A percentile compares a stretch with the other conserved stretches of the same genome.
These are phyloP conservation scores for Frankliniella intonsa DNA, from an alignment of 2,888 invertebrate genomes.

Conservation along the genomic window DNA sequence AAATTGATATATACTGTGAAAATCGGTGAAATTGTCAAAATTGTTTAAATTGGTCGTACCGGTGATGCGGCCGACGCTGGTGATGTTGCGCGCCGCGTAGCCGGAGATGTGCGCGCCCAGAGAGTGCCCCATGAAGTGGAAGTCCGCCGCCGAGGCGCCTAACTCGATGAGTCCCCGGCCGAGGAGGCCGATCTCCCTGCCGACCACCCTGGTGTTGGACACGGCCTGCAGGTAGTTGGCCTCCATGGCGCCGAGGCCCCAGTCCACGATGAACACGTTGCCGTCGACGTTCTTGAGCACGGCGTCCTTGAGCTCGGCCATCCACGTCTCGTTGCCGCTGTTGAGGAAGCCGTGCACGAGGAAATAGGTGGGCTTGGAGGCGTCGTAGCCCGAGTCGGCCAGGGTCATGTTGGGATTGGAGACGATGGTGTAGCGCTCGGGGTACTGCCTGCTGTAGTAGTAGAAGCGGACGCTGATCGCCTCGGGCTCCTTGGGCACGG, in stretches of 20 bases:
- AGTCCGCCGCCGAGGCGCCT: slow-evolving; percentile 45
- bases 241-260: slow-evolving; percentile 58
- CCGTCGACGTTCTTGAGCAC: slow-evolving; percentile 56
- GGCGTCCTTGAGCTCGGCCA: slow-evolving; percentile 55
- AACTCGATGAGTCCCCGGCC: slow-evolving; percentile 48
- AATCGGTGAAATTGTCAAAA: too few relatives aligned
- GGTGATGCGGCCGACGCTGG: slow-evolving; percentile 51
- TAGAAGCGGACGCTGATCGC: slow-evolving; percentile 44
- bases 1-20: too few relatives aligned
- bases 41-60: slow-evolving; percentile 45
- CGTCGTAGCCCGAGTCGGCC: slow-evolving; percentile 55
- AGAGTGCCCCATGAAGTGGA: slow-evolving; percentile 60
- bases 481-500: slow-evolving; percentile 43
- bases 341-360: slow-evolving; percentile 63
- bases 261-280: slow-evolving; percentile 60
- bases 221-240: slow-evolving; percentile 52
- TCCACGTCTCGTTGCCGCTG: slow-evolving; percentile 56
- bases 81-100: slow-evolving; percentile 52
- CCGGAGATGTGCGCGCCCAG: slow-evolving; percentile 60
- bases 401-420: slow-evolving; percentile 42
- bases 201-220: slow-evolving; percentile 42
- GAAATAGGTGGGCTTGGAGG: slow-evolving; percentile 52
- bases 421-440: slow-evolving; percentile 34
- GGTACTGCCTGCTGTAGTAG: slow-evolving; percentile 41
- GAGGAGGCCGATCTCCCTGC: slow-evolving; percentile 45